Conservation (phyloP, 2,113 vertebrate species). For the Pongo abelii region DNA sequence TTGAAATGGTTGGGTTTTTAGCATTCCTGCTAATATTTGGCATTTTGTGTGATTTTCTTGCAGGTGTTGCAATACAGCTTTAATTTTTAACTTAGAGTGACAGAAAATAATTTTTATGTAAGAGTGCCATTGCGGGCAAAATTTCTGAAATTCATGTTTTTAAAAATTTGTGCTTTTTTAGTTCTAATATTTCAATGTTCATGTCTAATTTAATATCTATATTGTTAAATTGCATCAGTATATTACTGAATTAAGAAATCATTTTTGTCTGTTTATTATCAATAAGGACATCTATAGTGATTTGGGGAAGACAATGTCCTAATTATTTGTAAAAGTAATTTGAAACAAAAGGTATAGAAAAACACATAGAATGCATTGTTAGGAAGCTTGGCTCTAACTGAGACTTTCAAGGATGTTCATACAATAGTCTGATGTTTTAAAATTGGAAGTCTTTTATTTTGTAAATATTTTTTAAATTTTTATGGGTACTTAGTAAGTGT, state of each 20-base stretch:
- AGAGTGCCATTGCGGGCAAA: not conserved
- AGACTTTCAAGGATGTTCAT: not conserved
- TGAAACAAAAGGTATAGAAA: not conserved
- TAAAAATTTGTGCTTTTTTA: not conserved
- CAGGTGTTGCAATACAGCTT: not conserved
- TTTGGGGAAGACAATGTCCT: not conserved
- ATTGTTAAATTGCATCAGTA: not conserved
- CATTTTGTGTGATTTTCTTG: conserved; percentile 5
- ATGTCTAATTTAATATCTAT: not conserved
- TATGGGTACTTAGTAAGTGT: too few species aligned
- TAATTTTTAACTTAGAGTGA: not conserved
- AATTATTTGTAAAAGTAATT: not conserved
- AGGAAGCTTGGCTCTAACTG: not conserved
- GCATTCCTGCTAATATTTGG: not conserved
- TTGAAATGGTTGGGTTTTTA: not conserved
- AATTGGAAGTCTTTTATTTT: not conserved
- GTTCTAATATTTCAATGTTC: not conserved
- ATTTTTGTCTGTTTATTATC: not conserved
- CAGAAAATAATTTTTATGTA: not conserved
- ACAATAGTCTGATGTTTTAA: not conserved
- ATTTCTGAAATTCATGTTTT: not conserved
- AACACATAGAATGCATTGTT: not conserved
- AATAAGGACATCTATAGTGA: not conserved
- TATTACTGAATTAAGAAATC: not conserved
- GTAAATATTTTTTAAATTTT: too few species aligned